Conservation (phyloP, 2,113 vertebrate genomes). For the Otolemur garnettii region DNA sequence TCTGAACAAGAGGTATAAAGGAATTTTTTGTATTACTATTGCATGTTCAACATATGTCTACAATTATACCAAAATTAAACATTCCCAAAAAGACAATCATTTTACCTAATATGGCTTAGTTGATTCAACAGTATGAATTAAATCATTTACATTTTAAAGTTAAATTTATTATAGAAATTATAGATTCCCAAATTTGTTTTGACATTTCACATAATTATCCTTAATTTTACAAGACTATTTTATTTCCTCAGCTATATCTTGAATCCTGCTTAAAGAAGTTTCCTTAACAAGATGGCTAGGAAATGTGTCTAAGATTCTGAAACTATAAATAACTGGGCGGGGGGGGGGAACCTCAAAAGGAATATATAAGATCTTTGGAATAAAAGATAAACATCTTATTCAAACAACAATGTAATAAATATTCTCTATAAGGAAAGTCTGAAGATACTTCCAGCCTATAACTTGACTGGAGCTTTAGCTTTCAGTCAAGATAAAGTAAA, state of each 20-base stretch:
- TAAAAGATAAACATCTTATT: not conserved
- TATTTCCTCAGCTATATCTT: not conserved
- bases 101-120: conserved; percentile 20
- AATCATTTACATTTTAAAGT: conserved; percentile 34
- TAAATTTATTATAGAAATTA: not conserved
- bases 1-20: not conserved
- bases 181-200: conserved; percentile 7
- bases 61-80: conserved; percentile 50
- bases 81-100: not conserved
- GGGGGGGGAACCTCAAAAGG: not conserved
- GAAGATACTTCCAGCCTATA: not conserved
- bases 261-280: conserved; percentile 18
- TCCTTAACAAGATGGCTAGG: not conserved
- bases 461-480: not conserved
- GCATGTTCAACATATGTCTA: not conserved
- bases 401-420: conserved; percentile 26
- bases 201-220: conserved; percentile 28
- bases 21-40: not conserved
- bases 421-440: not conserved
- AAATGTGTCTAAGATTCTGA: conserved; percentile 20
- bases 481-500: not conserved
- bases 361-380: not conserved
- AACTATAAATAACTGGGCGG: not conserved
- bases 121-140: conserved; percentile 20
- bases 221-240: conserved; percentile 54